Base-by-base conservation (phyloP, 2,113 vertebrate species). In the Zeus faber region DNA sequence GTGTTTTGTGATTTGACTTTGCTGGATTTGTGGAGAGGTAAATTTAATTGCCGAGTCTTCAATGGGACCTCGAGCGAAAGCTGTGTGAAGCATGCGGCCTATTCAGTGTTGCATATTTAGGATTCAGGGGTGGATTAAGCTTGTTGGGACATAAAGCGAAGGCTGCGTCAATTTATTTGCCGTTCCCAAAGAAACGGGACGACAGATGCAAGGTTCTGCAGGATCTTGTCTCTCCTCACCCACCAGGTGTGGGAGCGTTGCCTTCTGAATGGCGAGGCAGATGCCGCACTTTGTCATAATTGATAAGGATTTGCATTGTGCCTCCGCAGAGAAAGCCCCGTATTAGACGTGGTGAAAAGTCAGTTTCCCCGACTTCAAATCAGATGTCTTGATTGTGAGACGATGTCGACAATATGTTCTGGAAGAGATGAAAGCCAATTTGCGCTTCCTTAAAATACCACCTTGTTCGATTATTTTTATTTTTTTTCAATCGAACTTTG, bases 111-210 rank as follows among this genome's bases (percentile, higher is more conserved):
- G 69, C 74, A 74, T 80, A 60, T 78, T 80, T 73, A 54, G 76
- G 70, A 83, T 74, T 84, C 68, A 79, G 46, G 48, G 58, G 62
- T 62, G 74, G 81, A 82, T 80, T 83, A 82, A 59, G 62, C 52
- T 35, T 68, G 63, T 62, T 2, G 29, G 33, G 49, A 54, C 67
- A 11, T 67, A 71, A 81, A 81, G 70, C n/a, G 53, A 16, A 2
- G 21, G 37, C 62, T 58, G 31, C 49, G 75, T 77, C 61, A n/a
- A 77, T 80, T 70, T 82, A 81, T 84, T 81, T 77, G 54, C 75
- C 7, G 53, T 81, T 72, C 79, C 80, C 72, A 57, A 48, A 72
- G 77, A 64, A 78, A 76, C 71, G 17, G 57, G 55, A 65, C 45
- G 51, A 73, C 67, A 58, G 65, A 79, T 62, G 35, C 52, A 71